Conservation (phyloP, 2,888 invertebrate genomes). For the Eilema caniola region DNA sequence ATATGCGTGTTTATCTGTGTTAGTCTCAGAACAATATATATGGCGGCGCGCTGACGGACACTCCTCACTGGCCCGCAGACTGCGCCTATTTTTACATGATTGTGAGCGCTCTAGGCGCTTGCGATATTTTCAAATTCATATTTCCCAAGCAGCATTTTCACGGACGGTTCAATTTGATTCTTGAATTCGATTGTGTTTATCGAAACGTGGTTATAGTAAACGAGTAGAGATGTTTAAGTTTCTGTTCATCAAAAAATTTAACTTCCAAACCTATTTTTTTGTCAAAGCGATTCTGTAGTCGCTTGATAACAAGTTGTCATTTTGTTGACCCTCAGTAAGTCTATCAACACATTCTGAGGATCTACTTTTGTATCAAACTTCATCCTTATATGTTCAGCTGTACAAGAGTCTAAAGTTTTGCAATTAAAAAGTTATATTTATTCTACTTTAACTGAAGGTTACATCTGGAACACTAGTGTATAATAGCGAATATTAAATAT, state of each 20-base stretch:
- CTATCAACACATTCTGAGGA: background rate
- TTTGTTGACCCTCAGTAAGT: background rate
- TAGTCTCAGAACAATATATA: slow-evolving; percentile 65
- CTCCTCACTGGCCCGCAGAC: slow-evolving; percentile 58
- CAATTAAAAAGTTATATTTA: no score
- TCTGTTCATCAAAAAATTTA: background rate
- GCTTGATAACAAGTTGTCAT: background rate
- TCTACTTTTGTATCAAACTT: no score
- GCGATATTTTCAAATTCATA: slow-evolving; percentile 59
- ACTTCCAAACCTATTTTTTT: background rate
- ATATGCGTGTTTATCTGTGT: slow-evolving; percentile 44
- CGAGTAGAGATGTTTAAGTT: background rate
- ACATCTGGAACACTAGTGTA: no score
- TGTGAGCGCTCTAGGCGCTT: slow-evolving; percentile 48
- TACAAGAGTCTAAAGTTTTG: no score
- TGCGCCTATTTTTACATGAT: slow-evolving; percentile 68
- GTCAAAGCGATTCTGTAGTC: background rate
- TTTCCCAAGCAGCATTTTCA: slow-evolving; percentile 23
- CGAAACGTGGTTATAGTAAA: background rate
- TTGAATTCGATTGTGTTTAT: background rate
- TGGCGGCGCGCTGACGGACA: slow-evolving; percentile 67
- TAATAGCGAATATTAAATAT: no score
- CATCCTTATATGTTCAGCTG: no score
- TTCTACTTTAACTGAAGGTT: no score
- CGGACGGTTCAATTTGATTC: background rate